These are phyloP conservation scores for Rhabdomys pumilio DNA, from an alignment of 2,797 vertebrate genomes.

Conservation along the genomic window DNA sequence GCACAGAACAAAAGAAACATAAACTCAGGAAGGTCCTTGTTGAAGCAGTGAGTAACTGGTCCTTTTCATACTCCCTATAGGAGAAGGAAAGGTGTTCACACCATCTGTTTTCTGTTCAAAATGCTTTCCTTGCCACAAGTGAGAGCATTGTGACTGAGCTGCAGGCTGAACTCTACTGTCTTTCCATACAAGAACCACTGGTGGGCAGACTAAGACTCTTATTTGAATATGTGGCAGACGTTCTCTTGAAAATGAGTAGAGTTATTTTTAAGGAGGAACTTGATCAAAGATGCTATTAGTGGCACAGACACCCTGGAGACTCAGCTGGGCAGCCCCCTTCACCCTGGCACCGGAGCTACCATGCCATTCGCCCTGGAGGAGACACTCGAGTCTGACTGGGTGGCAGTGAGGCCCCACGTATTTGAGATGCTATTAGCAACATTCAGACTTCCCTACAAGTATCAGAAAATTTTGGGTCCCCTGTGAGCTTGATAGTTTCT, in stretches of 20 bases:
- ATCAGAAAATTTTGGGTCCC: slow-evolving; percentile 4
- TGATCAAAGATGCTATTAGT: background rate
- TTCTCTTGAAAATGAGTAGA: background rate
- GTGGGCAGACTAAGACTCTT: background rate
- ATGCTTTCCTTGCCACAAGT: background rate
- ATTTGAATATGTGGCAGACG: background rate
- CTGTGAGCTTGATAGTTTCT: background rate
- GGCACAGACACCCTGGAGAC: no score
- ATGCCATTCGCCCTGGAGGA: no score
- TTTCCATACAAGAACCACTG: background rate
- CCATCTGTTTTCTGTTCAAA: background rate
- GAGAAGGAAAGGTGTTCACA: background rate
- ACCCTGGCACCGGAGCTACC: no score
- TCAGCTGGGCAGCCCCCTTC: no score
- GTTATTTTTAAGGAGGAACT: background rate
- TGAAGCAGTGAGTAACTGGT: background rate
- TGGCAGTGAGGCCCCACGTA: no score
- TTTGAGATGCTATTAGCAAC: background rate
- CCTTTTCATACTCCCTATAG: background rate
- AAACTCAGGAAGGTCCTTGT: background rate
- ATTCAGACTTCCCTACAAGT: slow-evolving; percentile 8
- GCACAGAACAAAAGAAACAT: background rate
- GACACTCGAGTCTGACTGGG: no score
- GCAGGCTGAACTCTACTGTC: background rate
- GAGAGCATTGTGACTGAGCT: background rate